A percentile compares a stretch with the other conserved stretches of the same genome.
phyloP scores from a whole-genome alignment of 1,140 invertebrate species.

The Schlechtendalia chinensis region DNA sequence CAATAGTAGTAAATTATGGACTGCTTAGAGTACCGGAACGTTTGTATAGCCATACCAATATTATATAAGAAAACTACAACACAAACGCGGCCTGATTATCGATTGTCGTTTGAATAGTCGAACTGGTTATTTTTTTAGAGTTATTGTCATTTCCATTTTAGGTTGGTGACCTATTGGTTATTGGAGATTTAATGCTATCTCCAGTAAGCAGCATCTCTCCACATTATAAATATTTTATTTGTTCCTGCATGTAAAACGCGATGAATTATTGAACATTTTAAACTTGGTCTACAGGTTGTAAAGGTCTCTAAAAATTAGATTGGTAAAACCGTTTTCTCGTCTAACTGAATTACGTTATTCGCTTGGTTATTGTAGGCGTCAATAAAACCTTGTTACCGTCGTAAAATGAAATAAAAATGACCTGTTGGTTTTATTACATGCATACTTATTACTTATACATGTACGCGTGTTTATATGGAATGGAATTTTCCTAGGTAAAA shows the following conservation, averaged over 20 bases:
- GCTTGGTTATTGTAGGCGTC: neutral
- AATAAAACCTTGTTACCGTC: neutral
- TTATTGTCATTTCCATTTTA: conserved; percentile 8
- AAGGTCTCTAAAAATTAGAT: neutral
- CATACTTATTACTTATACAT: neutral
- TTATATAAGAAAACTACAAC: neutral
- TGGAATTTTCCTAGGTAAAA: no score
- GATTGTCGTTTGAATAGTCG: conserved; percentile 3
- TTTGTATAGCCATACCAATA: neutral
- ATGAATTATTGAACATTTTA: neutral
- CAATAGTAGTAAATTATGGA: neutral
- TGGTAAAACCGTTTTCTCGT: neutral
- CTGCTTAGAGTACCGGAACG: neutral
- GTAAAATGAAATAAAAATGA: conserved; percentile 6
- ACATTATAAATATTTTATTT: neutral
- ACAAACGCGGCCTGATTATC: neutral
- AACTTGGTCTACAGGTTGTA: conserved; percentile 5
- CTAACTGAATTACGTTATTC: neutral
- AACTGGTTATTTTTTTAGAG: no score
- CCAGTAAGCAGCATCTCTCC: no score
- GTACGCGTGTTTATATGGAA: no score
- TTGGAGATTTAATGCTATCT: no score
- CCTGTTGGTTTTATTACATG: neutral
- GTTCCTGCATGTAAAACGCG: neutral
- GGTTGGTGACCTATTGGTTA: neutral